Evolutionary conservation across 2,888 invertebrate genomes (phyloP), one percentile per base, ranked within the genome.

Genomic region (Meliscaeva auricollis): DNA sequence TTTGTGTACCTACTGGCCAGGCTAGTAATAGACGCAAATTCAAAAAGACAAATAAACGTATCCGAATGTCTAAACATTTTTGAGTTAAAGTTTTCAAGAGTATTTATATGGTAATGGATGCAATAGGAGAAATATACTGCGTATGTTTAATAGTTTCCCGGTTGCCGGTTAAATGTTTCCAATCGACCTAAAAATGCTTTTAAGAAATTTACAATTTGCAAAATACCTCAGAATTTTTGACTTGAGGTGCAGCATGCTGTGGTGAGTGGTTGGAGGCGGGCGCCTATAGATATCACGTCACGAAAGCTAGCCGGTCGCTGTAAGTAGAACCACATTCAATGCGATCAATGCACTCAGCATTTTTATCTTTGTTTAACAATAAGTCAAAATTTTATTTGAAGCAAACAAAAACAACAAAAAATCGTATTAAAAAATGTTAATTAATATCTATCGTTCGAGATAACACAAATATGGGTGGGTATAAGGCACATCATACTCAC

Each of bases 301-400:
- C 32, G 4, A 32, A 35, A 17, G 17, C 35, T 11, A 56, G 0
- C 35, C 8, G 35, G 35, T 58, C 38, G 13, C 3, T 38, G 35
- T 17, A 52, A 32, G 8, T 26, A 30, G 3, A 30, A 52, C 30
- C 32, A 9, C 17, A 20, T 38, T 38, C 13, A 35, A 13, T 38
- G 17, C 58, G 58, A 58, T 58, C 58, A 58, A 58, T 58, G 58
- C 38, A 58, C 58, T 58, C 58, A 35, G 17, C 20, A 20, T 58
- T 38, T 6, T 58, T 58, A 58, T 58, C 58, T 58, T 58, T 38
- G 58, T 38, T 58, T 38, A n/a, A n/a, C n/a, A n/a, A n/a, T n/a
- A 38, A 58, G 58, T 35, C 58, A 58, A 58, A 58, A 58, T 15
- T 58, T 38, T 3, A 58, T 38, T 58, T 38, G 30, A 2, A 4